These are phyloP conservation scores for Pseudachorutes palmiensis DNA, from an alignment of 1,140 invertebrate species.

Conservation along the genomic window DNA sequence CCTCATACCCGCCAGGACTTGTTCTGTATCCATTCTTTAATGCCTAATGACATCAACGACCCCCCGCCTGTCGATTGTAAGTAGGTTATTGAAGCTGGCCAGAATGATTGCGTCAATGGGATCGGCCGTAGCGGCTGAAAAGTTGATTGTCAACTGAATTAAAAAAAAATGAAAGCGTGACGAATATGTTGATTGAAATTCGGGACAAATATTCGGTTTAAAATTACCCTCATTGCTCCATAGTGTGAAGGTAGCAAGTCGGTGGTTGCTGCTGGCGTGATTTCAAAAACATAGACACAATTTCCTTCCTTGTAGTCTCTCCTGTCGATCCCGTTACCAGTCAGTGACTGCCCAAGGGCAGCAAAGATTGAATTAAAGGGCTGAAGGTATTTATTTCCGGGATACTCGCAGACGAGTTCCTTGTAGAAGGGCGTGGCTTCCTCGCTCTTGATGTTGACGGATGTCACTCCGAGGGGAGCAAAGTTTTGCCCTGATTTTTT, in stretches of 20 bases:
- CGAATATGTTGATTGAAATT: background rate
- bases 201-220: background rate
- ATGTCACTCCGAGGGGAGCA: background rate
- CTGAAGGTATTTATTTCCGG: background rate
- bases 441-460: background rate
- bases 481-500: conserved; percentile 2
- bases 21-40: background rate
- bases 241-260: background rate
- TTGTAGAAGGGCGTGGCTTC: background rate
- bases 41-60: no score
- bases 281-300: background rate
- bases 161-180: background rate
- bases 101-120: background rate
- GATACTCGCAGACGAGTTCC: background rate
- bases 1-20: background rate
- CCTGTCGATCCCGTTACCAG: background rate
- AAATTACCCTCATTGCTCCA: background rate
- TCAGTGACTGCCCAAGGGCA: background rate
- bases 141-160: background rate
- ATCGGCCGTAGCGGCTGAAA: background rate
- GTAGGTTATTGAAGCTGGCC: background rate
- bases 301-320: background rate
- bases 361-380: background rate
- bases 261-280: background rate
- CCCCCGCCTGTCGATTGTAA: background rate